Percentiles rank a stretch among this genome's conserved stretches.
Conservation (phyloP, 1,140 invertebrate genomes). For the Bicyclus anynana region DNA sequence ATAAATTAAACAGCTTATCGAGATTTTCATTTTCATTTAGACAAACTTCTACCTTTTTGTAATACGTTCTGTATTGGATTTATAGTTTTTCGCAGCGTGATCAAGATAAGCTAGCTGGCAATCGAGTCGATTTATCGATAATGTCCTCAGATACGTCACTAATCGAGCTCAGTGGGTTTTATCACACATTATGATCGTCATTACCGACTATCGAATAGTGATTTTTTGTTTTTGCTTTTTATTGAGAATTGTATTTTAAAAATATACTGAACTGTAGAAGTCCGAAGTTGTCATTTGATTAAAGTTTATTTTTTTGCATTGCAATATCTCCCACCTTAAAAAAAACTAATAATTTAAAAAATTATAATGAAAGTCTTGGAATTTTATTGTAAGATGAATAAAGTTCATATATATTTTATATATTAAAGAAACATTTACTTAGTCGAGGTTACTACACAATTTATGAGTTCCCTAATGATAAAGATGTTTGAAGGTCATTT, state of each 20-base stretch:
- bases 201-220: conserved; percentile 39
- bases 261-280: conserved; percentile 9
- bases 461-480: too few relatives aligned
- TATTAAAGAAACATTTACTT: too few relatives aligned
- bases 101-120: conserved; percentile 47
- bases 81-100: conserved; percentile 31
- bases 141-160: conserved; percentile 56
- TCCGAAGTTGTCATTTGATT: conserved; percentile 9
- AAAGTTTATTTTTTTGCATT: too few relatives aligned
- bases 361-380: too few relatives aligned
- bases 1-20: conserved; percentile 15
- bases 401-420: too few relatives aligned
- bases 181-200: conserved; percentile 63
- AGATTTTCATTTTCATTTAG: conserved; percentile 17
- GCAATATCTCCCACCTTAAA: too few relatives aligned
- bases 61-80: conserved; percentile 17
- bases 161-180: conserved; percentile 54
- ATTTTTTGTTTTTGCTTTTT: conserved; percentile 48
- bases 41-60: conserved; percentile 12
- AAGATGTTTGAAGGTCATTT: too few relatives aligned
- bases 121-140: conserved; percentile 66
- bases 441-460: too few relatives aligned
- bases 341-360: too few relatives aligned
- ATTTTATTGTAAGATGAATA: too few relatives aligned
- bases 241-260: conserved; percentile 43